Evolutionary conservation across 2,113 vertebrate species (phyloP).

Genomic region (Aepyceros melampus): DNA sequence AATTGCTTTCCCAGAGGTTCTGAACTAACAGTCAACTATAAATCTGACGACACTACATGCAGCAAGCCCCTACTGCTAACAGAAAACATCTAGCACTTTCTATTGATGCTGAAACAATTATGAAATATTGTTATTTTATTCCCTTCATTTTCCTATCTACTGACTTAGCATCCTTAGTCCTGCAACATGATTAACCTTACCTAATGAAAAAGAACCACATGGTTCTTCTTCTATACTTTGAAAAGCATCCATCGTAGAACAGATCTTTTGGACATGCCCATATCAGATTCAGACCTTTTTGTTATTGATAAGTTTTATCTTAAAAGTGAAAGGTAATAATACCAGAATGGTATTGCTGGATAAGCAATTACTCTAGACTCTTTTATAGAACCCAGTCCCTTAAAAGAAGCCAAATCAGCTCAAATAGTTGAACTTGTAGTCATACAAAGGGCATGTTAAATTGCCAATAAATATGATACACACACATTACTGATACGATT

Average conservation of each 20-base stretch:
- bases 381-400: background rate
- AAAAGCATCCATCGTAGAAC: background rate
- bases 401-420: background rate
- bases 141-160: background rate
- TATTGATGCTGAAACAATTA: background rate
- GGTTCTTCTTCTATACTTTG: background rate
- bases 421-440: background rate
- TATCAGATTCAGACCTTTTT: background rate
- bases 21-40: background rate
- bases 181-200: background rate
- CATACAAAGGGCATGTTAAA: background rate
- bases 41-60: background rate
- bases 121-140: background rate
- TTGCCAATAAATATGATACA: background rate
- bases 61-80: background rate
- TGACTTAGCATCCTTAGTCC: background rate
- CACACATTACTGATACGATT: background rate
- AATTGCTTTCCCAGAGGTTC: background rate
- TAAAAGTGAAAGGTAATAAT: background rate
- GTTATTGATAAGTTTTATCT: background rate
- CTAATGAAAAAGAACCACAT: background rate
- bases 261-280: background rate
- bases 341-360: background rate
- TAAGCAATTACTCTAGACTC: background rate
- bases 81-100: background rate